Conservation (phyloP, 2,888 invertebrate species). For the Autographa gamma region DNA sequence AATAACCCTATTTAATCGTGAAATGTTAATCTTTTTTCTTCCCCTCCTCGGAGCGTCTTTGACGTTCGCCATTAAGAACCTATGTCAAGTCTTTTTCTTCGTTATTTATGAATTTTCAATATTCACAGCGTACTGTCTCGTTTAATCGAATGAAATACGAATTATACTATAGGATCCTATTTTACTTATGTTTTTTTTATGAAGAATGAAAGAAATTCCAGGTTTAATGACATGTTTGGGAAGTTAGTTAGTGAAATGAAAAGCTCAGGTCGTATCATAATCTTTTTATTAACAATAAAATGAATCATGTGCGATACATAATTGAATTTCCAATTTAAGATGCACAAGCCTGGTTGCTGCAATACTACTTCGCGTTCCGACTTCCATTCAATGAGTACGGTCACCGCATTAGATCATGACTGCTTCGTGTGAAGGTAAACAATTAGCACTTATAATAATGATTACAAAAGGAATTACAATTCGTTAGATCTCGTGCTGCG, state of each 20-base stretch:
- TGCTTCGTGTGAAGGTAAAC: conserved; percentile 69
- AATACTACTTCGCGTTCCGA: conserved; percentile 70
- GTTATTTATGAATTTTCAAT: conserved; percentile 17
- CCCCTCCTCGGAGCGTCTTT: conserved; percentile 2
- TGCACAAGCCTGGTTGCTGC: conserved; percentile 80
- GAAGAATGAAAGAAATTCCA: neutral
- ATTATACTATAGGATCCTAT: neutral
- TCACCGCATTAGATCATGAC: conserved; percentile 51
- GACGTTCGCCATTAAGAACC: conserved; percentile 18
- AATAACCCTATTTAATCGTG: conserved; percentile 27
- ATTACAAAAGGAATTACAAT: conserved; percentile 73
- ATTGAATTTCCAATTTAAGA: conserved; percentile 82
- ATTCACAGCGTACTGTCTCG: conserved; percentile 12
- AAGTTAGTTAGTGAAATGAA: conserved; percentile 62
- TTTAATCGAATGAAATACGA: conserved; percentile 34
- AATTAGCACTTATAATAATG: conserved; percentile 69
- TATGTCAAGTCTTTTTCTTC: conserved; percentile 9
- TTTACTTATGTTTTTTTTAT: neutral
- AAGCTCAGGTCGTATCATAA: conserved; percentile 74
- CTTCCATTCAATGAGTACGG: conserved; percentile 59
- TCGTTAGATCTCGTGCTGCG: conserved; percentile 60
- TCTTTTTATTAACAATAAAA: conserved; percentile 89
- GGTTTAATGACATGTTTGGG: conserved; percentile 10
- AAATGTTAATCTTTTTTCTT: conserved; percentile 35
- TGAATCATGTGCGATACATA: conserved; percentile 87